Evolutionary conservation across 2,797 vertebrate species (phyloP).

Genomic region (Geotrypetes seraphini): DNA sequence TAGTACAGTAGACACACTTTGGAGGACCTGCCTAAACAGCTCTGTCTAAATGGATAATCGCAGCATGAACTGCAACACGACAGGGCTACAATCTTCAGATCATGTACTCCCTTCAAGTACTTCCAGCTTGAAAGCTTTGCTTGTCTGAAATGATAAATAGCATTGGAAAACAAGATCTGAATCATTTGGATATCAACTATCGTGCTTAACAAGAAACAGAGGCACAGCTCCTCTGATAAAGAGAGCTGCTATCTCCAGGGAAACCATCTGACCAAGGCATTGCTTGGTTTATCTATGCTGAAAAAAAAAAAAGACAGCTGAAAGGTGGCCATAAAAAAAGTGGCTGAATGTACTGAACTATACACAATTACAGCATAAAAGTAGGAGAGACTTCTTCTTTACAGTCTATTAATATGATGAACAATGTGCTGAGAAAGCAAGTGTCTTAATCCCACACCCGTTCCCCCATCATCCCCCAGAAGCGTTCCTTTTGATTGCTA

Average conservation of each 20-base stretch:
- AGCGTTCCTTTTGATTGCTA: too few species aligned
- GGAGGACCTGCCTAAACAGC: conserved; percentile 7
- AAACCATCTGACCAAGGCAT: neutral
- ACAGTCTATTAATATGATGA: too few species aligned
- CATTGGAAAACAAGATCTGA: conserved; percentile 8
- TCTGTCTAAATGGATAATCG: conserved; percentile 5
- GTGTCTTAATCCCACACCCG: too few species aligned
- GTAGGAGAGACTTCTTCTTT: too few species aligned
- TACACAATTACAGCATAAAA: too few species aligned
- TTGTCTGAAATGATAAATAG: neutral
- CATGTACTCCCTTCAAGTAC: conserved; percentile 1
- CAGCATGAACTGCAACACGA: neutral
- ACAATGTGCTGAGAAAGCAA: too few species aligned
- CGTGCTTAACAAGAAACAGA: conserved; percentile 11
- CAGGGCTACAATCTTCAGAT: conserved; percentile 13
- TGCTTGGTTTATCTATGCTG: neutral
- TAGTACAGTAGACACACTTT: neutral
- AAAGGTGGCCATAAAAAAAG: conserved; percentile 5
- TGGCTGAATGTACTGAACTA: conserved; percentile 3
- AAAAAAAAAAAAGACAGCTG: conserved; percentile 7
- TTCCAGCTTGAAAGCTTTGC: conserved; percentile 8
- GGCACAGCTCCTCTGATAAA: conserved; percentile 1
- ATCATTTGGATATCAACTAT: conserved; percentile 6
- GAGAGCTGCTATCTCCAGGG: neutral
- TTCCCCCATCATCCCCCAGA: too few species aligned